Percentiles rank a stretch among this genome's conserved stretches.
Evolutionary conservation across 1,140 invertebrate species (phyloP).

Genomic region (Chelonus insularis): DNA sequence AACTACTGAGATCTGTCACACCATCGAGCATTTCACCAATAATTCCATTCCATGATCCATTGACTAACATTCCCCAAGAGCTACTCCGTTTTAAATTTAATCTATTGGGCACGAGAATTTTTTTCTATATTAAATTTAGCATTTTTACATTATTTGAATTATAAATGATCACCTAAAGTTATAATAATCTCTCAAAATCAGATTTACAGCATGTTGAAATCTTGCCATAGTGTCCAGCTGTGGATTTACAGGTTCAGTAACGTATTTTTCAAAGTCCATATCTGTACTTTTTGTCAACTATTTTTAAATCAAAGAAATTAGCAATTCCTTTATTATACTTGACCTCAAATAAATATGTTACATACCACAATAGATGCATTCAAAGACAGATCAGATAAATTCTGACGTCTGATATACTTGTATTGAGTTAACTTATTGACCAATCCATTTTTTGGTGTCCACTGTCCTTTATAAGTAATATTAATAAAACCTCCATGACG

Average conservation of each 20-base stretch:
- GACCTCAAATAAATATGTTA: too few relatives aligned
- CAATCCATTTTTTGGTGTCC: constrained; percentile 44
- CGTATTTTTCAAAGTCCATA: too few relatives aligned
- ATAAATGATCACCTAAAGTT: too few relatives aligned
- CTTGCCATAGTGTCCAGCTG: too few relatives aligned
- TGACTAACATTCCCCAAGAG: constrained; percentile 68
- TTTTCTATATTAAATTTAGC: not conserved
- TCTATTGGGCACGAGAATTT: not conserved
- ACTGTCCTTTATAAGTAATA: constrained; percentile 57
- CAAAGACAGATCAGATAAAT: constrained; percentile 58
- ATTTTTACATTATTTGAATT: too few relatives aligned
- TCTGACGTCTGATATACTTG: constrained; percentile 55
- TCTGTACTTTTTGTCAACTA: not conserved
- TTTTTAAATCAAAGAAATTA: not conserved
- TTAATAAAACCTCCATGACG: constrained; percentile 59
- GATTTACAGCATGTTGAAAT: too few relatives aligned
- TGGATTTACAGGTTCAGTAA: too few relatives aligned
- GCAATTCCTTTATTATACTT: not conserved
- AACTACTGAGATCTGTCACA: constrained; percentile 64
- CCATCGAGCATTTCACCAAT: constrained; percentile 65
- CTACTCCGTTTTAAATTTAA: constrained; percentile 59
- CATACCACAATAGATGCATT: constrained; percentile 61
- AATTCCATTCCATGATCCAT: constrained; percentile 70
- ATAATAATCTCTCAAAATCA: too few relatives aligned
- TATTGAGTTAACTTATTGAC: constrained; percentile 45